Evolutionary conservation across 2,888 invertebrate genomes (phyloP), one percentile per base, ranked within the genome.

Genomic region (Drosophila incognita): DNA sequence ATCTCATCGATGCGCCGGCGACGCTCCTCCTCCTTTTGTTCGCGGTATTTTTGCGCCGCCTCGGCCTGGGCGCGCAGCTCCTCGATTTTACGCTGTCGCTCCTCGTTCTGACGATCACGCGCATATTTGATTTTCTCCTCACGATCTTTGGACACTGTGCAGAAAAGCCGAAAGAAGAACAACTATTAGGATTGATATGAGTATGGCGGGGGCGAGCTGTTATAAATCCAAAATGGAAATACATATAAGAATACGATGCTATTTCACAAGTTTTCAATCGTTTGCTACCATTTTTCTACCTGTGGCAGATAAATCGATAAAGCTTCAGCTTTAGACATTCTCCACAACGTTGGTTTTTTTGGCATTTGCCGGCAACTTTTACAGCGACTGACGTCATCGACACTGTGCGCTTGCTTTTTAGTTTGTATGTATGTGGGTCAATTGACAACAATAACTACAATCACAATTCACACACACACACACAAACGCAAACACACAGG

Each of bases 31-130:
- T 98, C 98, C 89, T 97, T 96, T 93, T 97, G 97, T 94, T 97
- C 97, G 58, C 98, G 95, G 94, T 97, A 97, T 91, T 96, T 96
- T 94, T 98, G 97, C 91, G 97, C 97, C 59, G 97, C 97, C 83
- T 97, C 95, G 69, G 97, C 97, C 94, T 98, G 97, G 92, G 96
- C 96, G 91, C 97, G 96, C 90, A 98, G 94, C 94, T 98, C 98
- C 93, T 98, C 97, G 92, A 98, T 94, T 93, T 97, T 97, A 92
- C 96, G 96, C 92, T 97, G 96, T 90, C 98, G 95, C 93, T 98
- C 98, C 92, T 97, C 97, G 94, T 97, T 97, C 93, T 98, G 97
- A 89, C 96, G 95, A 92, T 98, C 98, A 89, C 97, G 96, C 88
- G 97, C 95, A 92, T 95, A 94, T 92, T 95, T 95, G 90, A 96